Conservation (phyloP, 2,113 vertebrate species). For the Macquaria ambigua region DNA sequence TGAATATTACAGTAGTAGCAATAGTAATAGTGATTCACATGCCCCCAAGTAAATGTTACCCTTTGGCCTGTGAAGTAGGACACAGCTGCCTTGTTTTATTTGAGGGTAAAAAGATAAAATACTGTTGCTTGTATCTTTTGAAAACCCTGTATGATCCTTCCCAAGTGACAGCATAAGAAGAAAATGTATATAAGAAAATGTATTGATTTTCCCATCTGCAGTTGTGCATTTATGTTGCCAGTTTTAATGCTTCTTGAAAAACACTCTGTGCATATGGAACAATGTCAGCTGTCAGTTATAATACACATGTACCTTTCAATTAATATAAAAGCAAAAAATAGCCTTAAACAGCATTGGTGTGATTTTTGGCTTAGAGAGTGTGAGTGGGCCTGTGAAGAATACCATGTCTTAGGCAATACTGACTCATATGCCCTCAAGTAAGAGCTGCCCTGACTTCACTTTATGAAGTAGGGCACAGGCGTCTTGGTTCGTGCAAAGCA, state of each 20-base stretch:
- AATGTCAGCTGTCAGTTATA: conserved; percentile 2
- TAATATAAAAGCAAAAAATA: neutral
- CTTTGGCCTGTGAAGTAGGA: conserved; percentile 42
- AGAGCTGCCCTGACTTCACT: conserved; percentile 58
- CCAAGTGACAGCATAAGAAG: conserved; percentile 18
- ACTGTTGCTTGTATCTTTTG: neutral
- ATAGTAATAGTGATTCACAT: conserved; percentile 32
- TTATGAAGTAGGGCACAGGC: conserved; percentile 64
- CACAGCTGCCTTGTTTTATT: conserved; percentile 37
- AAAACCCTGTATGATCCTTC: conserved; percentile 2
- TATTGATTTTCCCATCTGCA: conserved; percentile 34
- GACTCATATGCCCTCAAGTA: conserved; percentile 61
- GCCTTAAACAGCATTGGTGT: neutral
- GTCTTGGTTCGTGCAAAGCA: conserved; percentile 48
- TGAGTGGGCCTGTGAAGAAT: conserved; percentile 53
- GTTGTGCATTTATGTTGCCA: conserved; percentile 6
- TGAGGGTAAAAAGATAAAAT: conserved; percentile 16
- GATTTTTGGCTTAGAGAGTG: conserved; percentile 33
- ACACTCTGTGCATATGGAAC: neutral
- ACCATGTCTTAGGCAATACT: conserved; percentile 59
- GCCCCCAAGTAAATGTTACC: conserved; percentile 21
- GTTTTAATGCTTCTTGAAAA: conserved; percentile 13
- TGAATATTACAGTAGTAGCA: conserved; percentile 1
- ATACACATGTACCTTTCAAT: conserved; percentile 13
- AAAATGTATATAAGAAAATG: conserved; percentile 11